Percentiles rank a stretch among this genome's conserved stretches.
phyloP scores from a whole-genome alignment of 1,140 invertebrate genomes.

The Ceratoteleas bidentatus region DNA sequence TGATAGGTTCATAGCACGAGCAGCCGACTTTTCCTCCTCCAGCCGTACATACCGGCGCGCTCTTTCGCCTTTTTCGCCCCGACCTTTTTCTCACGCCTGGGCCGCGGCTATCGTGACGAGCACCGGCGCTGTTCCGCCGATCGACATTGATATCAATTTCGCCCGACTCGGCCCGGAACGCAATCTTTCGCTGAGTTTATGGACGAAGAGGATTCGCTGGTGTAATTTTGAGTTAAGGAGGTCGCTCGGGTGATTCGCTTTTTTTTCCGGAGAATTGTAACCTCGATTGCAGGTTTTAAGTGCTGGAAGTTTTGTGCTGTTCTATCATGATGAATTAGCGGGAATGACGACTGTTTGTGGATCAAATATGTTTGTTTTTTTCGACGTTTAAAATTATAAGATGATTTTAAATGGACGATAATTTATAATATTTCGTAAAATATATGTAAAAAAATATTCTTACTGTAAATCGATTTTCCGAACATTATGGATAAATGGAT shows the following conservation, averaged over 20 bases:
- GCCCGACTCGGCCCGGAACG: conserved; percentile 28
- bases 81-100: conserved; percentile 60
- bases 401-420: too few species aligned
- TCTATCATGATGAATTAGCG: too few species aligned
- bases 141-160: conserved; percentile 56
- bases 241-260: conserved; percentile 5
- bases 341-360: too few species aligned
- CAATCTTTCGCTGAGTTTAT: conserved; percentile 31
- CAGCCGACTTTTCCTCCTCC: conserved; percentile 62
- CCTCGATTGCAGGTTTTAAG: too few species aligned
- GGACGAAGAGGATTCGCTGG: conserved; percentile 19
- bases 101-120: conserved; percentile 42
- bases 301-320: too few species aligned
- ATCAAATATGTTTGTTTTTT: too few species aligned
- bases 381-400: too few species aligned
- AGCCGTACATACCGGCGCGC: conserved; percentile 45
- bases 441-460: too few species aligned
- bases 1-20: conserved; percentile 68
- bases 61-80: conserved; percentile 38
- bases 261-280: neutral
- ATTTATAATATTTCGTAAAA: too few species aligned
- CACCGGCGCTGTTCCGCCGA: conserved; percentile 28
- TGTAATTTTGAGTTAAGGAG: conserved; percentile 19
- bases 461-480: too few species aligned
- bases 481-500: too few species aligned